Evolutionary conservation across 2,888 invertebrate genomes (phyloP), one percentile per base, ranked within the genome.

Genomic region (Cataglyphis livida): DNA sequence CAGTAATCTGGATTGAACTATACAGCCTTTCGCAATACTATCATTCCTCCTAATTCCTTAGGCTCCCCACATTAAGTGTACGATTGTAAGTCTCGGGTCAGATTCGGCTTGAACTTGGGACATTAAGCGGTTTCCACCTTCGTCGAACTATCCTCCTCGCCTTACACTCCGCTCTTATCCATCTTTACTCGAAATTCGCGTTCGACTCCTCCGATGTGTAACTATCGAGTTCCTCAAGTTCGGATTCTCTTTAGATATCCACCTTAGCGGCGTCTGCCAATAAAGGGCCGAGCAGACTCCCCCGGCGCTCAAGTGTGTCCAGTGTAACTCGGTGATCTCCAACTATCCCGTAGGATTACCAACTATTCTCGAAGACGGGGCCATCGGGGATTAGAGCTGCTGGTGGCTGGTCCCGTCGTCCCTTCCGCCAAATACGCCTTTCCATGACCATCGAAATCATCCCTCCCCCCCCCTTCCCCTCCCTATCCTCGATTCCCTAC

Each of bases 271-370:
- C 86, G 85, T 84, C 85, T 89, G 89, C 90, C 90, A 90, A 90
- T 89, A 88, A 90, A 89, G 89, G 88, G 68, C 82, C 85, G 76
- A 70, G 68, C 82, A 48, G 78, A 79, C 78, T 79, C 71, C 81
- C 84, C 75, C 85, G 81, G 76, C 82, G 86, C 85, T 86, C 88
- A 90, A 91, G 92, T 93, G 93, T 93, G 93, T 93, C 93, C 92
- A 92, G 92, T 88, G 89, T 93, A 94, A 94, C 93, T 93, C 92
- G 92, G 92, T 94, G 94, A 94, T 94, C 94, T 94, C 94, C 92
- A 93, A 94, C 94, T 94, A 94, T 94, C 93, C 94, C 91, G 85
- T 89, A 93, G 94, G 94, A 94, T 94, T 94, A 94, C 93, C 91
- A 92, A 93, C 93, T 94, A 94, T 94, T 93, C 93, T 90, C 93